Evolutionary conservation across 2,888 invertebrate species (phyloP).

Genomic region (Barypeithes pellucidus): DNA sequence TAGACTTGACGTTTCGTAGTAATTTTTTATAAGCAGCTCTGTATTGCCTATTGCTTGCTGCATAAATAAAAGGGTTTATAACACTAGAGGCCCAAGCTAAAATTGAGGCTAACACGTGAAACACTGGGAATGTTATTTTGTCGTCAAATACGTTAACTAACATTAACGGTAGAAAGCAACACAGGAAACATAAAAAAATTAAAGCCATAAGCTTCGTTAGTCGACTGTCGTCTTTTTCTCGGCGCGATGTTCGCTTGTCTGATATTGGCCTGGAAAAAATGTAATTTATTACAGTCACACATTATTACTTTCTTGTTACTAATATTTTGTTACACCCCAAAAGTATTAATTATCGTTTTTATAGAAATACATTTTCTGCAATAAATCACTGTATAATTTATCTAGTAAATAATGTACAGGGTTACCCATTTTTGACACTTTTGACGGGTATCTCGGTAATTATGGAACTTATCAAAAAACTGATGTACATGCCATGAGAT

Average conservation of each 20-base stretch:
- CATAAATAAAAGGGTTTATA: slow-evolving; percentile 92
- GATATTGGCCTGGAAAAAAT: slow-evolving; percentile 61
- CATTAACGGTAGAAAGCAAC: slow-evolving; percentile 91
- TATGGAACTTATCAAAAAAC: too few relatives aligned
- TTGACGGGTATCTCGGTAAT: too few relatives aligned
- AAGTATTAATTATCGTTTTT: too few relatives aligned
- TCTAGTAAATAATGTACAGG: too few relatives aligned
- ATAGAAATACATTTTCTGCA: too few relatives aligned
- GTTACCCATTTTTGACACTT: too few relatives aligned
- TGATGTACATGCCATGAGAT: too few relatives aligned
- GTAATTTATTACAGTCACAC: neutral
- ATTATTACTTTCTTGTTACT: too few relatives aligned
- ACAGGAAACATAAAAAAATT: slow-evolving; percentile 89
- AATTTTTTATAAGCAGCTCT: slow-evolving; percentile 76
- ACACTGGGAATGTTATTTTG: slow-evolving; percentile 78
- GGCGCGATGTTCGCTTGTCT: slow-evolving; percentile 61
- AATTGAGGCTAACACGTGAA: slow-evolving; percentile 89
- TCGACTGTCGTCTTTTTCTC: slow-evolving; percentile 82
- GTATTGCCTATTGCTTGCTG: slow-evolving; percentile 90
- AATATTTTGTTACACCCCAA: too few relatives aligned
- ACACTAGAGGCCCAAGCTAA: slow-evolving; percentile 93
- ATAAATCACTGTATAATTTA: too few relatives aligned
- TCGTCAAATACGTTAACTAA: slow-evolving; percentile 91
- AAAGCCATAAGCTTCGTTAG: slow-evolving; percentile 90
- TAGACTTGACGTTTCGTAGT: slow-evolving; percentile 68